phyloP scores from a whole-genome alignment of 2,113 vertebrate genomes.

The Mola mola region DNA sequence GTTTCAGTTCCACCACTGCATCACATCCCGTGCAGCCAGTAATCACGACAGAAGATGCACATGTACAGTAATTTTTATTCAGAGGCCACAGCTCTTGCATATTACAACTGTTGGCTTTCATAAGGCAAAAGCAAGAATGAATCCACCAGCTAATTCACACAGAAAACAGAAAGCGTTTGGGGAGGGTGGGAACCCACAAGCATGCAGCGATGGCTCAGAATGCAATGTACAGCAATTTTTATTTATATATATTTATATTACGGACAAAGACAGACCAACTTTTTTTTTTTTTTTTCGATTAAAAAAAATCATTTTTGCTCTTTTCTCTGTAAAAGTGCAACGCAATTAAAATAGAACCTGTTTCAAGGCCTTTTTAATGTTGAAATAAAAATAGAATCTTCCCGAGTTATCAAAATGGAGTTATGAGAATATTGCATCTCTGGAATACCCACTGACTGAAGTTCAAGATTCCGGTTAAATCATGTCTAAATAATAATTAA shows the following conservation, averaged over 20 bases:
- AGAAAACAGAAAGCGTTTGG: conserved; percentile 88
- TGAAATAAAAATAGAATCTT: conserved; percentile 84
- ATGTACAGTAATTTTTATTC: conserved; percentile 98
- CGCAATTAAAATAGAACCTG: conserved; percentile 83
- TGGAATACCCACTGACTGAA: conserved; percentile 79
- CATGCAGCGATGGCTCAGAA: conserved; percentile 95
- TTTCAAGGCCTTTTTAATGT: conserved; percentile 79
- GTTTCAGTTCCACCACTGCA: not conserved
- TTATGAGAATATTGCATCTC: conserved; percentile 86
- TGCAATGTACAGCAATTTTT: conserved; percentile 97
- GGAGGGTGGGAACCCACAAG: conserved; percentile 83
- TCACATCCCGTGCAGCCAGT: conserved; percentile 6
- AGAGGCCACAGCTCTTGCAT: conserved; percentile 98
- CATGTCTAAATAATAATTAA: conserved; percentile 70
- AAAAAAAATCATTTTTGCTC: conserved; percentile 72
- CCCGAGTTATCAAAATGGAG: conserved; percentile 84
- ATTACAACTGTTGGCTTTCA: conserved; percentile 99
- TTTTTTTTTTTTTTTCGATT: conserved; percentile 82
- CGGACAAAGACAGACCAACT: conserved; percentile 92
- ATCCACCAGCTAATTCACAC: conserved; percentile 95
- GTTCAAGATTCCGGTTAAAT: conserved; percentile 70
- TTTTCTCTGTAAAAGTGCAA: conserved; percentile 84
- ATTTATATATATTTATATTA: conserved; percentile 85
- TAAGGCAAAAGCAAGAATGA: conserved; percentile 99
- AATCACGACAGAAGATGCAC: conserved; percentile 63